phyloP scores from a whole-genome alignment of 30 jellyfish, hydroid and myxozoan genomes.

The Mastigias papua region DNA sequence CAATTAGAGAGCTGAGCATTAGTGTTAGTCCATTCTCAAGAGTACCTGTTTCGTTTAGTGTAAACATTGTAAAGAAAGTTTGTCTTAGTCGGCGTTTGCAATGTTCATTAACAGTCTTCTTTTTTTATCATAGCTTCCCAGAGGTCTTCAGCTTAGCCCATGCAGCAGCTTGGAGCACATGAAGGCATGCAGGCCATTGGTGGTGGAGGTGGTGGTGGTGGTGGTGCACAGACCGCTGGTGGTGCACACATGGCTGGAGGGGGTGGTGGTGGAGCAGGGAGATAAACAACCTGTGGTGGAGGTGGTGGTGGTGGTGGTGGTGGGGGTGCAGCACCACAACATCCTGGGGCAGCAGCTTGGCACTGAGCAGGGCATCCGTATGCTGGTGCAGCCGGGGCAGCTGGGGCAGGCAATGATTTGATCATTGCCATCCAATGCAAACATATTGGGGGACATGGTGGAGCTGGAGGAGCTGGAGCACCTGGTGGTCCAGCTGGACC shows the following conservation, averaged over 20 bases:
- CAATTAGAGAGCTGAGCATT: constrained; percentile 14
- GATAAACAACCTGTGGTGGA: constrained; percentile 73
- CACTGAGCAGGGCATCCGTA: constrained; percentile 87
- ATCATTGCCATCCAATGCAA: constrained; percentile 88
- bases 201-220: constrained; percentile 83
- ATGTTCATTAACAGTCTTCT: constrained; percentile 23
- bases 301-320: constrained; percentile 99
- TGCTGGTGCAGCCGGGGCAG: constrained; percentile 76
- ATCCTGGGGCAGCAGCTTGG: constrained; percentile 72
- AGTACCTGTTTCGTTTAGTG: not conserved
- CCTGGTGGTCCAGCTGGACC: constrained; percentile 97
- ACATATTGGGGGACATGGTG: constrained; percentile 97
- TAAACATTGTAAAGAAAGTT: not conserved
- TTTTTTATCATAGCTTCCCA: constrained; percentile 1
- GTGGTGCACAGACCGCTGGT: constrained; percentile 87
- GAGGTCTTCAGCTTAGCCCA: constrained; percentile 48
- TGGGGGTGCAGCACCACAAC: constrained; percentile 85
- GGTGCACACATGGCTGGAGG: constrained; percentile 83
- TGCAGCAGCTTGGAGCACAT: constrained; percentile 84
- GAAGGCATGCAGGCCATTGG: constrained; percentile 76
- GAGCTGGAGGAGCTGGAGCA: constrained; percentile 97
- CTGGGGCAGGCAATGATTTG: constrained; percentile 72
- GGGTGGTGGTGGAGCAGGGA: constrained; percentile 97
- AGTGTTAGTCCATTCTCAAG: constrained; percentile 10
- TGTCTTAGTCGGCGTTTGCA: constrained; percentile 47